Evolutionary conservation across 2,888 invertebrate genomes (phyloP).

Genomic region (Morpho deidamia): DNA sequence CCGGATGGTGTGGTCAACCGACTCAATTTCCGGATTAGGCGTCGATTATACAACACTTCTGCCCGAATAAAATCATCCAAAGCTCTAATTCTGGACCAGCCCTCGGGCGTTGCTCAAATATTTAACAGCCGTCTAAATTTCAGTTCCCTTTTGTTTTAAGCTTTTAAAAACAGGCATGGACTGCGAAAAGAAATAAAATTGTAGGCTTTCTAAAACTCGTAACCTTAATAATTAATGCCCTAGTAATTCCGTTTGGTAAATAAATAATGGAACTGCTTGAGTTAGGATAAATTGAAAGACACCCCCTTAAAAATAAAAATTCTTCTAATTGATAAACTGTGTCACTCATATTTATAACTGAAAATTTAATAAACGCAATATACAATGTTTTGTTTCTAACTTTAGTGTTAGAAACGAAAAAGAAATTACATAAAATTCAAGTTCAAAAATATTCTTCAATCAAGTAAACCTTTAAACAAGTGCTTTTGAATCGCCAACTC

Average conservation of each 20-base stretch:
- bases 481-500: too few relatives aligned
- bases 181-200: constrained; percentile 15
- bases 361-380: too few relatives aligned
- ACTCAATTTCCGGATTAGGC: constrained; percentile 52
- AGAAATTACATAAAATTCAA: too few relatives aligned
- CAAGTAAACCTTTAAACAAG: too few relatives aligned
- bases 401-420: too few relatives aligned
- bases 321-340: too few relatives aligned
- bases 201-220: constrained; percentile 10
- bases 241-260: constrained; percentile 6
- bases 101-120: constrained; percentile 22
- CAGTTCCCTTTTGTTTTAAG: constrained; percentile 20
- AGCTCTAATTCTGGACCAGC: constrained; percentile 16
- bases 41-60: constrained; percentile 22
- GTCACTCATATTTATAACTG: too few relatives aligned
- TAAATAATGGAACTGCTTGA: constrained; percentile 4
- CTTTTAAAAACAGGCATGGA: constrained; percentile 15
- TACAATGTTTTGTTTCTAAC: too few relatives aligned
- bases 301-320: too few relatives aligned
- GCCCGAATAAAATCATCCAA: constrained; percentile 17
- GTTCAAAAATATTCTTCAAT: too few relatives aligned
- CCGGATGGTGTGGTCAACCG: constrained; percentile 38
- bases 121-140: constrained; percentile 20
- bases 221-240: constrained; percentile 13
- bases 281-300: too few relatives aligned